Percentiles rank a stretch among this genome's conserved stretches.
Conservation (phyloP, 2,113 vertebrate genomes). For the Equus przewalskii region DNA sequence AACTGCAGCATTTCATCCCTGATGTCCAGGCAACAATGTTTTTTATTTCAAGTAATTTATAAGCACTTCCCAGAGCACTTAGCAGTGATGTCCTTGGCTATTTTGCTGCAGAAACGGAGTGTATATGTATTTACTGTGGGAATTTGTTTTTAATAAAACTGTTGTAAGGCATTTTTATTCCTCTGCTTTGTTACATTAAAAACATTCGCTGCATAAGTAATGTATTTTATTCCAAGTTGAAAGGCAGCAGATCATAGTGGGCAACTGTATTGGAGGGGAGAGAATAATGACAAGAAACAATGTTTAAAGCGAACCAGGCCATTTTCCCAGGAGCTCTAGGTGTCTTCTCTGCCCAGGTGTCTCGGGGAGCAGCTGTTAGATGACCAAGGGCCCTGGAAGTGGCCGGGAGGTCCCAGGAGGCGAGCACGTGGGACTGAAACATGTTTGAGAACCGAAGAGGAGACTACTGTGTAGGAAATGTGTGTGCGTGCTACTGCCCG, state of each 20-base stretch:
- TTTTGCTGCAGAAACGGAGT: conserved; percentile 88
- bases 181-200: conserved; percentile 91
- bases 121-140: conserved; percentile 94
- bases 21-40: conserved; percentile 97
- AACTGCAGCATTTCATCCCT: conserved; percentile 96
- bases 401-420: not conserved
- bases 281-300: conserved; percentile 78
- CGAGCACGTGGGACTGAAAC: not conserved
- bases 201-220: conserved; percentile 91
- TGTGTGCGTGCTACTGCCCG: not conserved
- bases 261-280: conserved; percentile 80
- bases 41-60: conserved; percentile 95
- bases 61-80: conserved; percentile 92
- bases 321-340: conserved; percentile 70
- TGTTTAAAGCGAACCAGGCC: conserved; percentile 80
- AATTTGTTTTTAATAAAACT: conserved; percentile 95
- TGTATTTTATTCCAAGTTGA: conserved; percentile 88
- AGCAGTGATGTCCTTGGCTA: conserved; percentile 89
- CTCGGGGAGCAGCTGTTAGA: not conserved
- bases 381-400: not conserved
- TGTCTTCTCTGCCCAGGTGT: not conserved
- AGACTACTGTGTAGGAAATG: not conserved
- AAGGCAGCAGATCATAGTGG: conserved; percentile 88
- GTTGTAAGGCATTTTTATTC: conserved; percentile 91
- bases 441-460: not conserved